phyloP scores from a whole-genome alignment of 2,888 invertebrate species.

The Cephus spinipes region DNA sequence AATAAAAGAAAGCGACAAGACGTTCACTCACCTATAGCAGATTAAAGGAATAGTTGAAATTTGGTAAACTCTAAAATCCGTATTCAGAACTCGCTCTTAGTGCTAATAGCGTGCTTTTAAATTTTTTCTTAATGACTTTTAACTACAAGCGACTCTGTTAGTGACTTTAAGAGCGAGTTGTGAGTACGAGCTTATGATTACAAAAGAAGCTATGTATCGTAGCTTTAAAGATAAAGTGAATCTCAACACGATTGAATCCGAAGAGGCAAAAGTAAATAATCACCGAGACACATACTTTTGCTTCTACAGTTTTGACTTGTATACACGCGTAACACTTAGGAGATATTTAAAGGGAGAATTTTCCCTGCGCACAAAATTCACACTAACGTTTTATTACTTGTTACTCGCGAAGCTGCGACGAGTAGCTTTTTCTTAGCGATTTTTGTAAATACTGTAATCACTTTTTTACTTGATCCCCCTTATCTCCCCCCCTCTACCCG shows the following conservation, averaged over 20 bases:
- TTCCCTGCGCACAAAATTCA: background rate
- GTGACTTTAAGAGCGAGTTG: too few species aligned
- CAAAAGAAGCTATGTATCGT: background rate
- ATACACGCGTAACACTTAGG: background rate
- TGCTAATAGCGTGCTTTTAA: too few species aligned
- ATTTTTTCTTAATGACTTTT: too few species aligned
- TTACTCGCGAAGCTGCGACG: background rate
- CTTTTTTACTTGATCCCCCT: background rate
- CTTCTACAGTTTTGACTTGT: background rate
- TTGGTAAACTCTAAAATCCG: background rate
- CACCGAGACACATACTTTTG: too few species aligned
- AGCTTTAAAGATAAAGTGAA: background rate
- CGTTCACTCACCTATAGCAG: background rate
- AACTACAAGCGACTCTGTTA: too few species aligned
- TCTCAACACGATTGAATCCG: background rate
- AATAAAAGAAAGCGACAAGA: background rate
- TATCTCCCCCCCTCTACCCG: background rate
- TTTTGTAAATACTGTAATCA: background rate
- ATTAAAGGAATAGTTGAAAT: too few species aligned
- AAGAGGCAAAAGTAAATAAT: too few species aligned
- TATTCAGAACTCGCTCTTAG: too few species aligned
- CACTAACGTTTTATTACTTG: background rate
- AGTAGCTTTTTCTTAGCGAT: background rate
- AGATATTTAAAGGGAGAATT: background rate
- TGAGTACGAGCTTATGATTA: background rate